These are phyloP conservation scores for Diaprepes abbreviatus DNA, from an alignment of 2,888 invertebrate genomes.

Conservation along the genomic window DNA sequence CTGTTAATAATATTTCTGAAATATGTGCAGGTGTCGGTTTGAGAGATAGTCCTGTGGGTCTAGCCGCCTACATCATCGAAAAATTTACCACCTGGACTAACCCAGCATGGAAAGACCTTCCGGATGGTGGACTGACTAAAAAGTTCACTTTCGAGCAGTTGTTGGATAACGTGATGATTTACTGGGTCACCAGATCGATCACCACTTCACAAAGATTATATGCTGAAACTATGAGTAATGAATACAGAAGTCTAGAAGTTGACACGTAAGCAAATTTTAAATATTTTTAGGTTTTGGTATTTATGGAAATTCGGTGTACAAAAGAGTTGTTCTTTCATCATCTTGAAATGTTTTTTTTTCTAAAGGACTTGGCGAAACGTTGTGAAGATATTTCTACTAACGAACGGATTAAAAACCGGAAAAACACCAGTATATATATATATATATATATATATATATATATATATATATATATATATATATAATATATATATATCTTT, in stretches of 20 bases:
- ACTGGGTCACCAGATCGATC: constrained; percentile 82
- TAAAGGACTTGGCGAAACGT: too few relatives aligned
- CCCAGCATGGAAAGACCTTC: constrained; percentile 65
- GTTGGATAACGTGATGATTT: constrained; percentile 85
- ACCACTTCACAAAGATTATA: constrained; percentile 83
- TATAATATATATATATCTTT: too few relatives aligned
- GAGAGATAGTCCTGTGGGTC: constrained; percentile 83
- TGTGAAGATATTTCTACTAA: too few relatives aligned
- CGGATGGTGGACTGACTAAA: constrained; percentile 77
- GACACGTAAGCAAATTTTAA: constrained; percentile 1
- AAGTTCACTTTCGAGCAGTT: constrained; percentile 79
- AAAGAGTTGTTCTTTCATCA: too few relatives aligned
- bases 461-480: too few relatives aligned
- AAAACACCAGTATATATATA: too few relatives aligned
- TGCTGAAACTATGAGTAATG: constrained; percentile 72
- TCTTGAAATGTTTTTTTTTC: too few relatives aligned
- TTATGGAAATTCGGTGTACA: too few relatives aligned
- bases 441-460: too few relatives aligned
- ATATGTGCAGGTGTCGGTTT: constrained; percentile 74
- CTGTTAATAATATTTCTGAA: too few relatives aligned
- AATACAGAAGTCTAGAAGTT: constrained; percentile 23
- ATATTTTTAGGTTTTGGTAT: too few relatives aligned
- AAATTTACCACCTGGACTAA: constrained; percentile 87
- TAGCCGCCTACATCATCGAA: constrained; percentile 92
- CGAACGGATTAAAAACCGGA: too few relatives aligned